Base-by-base conservation (phyloP, 2,113 vertebrate species). In the Ictalurus punctatus region DNA sequence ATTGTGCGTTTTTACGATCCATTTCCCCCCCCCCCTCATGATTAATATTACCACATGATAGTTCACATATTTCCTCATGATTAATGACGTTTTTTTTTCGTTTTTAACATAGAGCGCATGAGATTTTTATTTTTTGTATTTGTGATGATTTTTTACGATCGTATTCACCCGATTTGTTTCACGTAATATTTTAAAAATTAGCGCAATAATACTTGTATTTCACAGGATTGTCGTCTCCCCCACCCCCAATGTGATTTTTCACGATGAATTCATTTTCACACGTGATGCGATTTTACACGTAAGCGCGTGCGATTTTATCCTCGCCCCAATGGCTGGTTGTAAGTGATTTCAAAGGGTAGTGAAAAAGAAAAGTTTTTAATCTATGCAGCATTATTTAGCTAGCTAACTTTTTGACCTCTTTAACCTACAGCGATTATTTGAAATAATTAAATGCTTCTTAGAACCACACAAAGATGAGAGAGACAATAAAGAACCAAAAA, bases 401-500 rank as follows among this genome's bases (percentile, higher is more conserved):
- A 48, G 37, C 74, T 27, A 25, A 25, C 21, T 1, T 79, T 27
- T n/a, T 27, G 16, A 52, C 27, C 12, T 34, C 1, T 5, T 25
- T 76, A 9, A 74, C 44, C 17, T 37, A 40, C 19, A 48, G 14
- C 74, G 52, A 25, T 48, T 78, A 48, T 48, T 4, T 5, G 3
- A 48, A 25, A 25, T 23, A 48, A 48, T 78, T 13, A 16, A 52
- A 79, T 79, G 1, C 34, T 34, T 34, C 34, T 34, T 9, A 67
- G 19, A 58, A 7, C 21, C 48, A 58, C 40, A 79, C 37, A 30
- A 40, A 30, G 44, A 34, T 13, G 76, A n/a, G 4, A 88, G 8
- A 61, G 44, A 30, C 78, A 86, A 85, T 34, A 63, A 84, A 56
- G 10, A 86, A 40, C 37, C 37, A 88, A 48, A 86, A 83, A 1